Evolutionary conservation across 2,888 invertebrate species (phyloP).

Genomic region (Biston stratarius): DNA sequence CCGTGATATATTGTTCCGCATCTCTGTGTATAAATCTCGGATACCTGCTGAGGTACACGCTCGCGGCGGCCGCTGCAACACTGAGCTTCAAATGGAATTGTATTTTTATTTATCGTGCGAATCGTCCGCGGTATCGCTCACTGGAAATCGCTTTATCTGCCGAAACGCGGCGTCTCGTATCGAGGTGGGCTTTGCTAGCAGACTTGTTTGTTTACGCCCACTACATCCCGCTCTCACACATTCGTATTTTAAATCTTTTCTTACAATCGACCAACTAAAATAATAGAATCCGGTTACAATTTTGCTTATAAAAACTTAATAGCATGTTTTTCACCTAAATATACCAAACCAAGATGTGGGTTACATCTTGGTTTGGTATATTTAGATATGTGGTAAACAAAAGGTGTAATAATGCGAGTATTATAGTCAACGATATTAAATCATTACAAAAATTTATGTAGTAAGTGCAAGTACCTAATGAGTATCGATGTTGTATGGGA

Average conservation of each 20-base stretch:
- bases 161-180: slow-evolving; percentile 75
- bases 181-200: slow-evolving; percentile 61
- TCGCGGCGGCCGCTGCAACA: slow-evolving; percentile 77
- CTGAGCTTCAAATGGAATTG: slow-evolving; percentile 84
- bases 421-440: no score
- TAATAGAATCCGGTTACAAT: no score
- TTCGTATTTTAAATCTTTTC: slow-evolving; percentile 9
- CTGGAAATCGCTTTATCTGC: slow-evolving; percentile 82
- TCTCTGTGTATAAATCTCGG: slow-evolving; percentile 85
- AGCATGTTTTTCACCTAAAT: no score
- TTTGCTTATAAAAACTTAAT: no score
- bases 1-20: slow-evolving; percentile 85
- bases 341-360: no score
- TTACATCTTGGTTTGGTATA: no score
- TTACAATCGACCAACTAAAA: slow-evolving; percentile 17
- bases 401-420: no score
- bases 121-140: slow-evolving; percentile 82
- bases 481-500: no score
- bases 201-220: slow-evolving; percentile 53
- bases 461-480: no score
- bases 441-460: no score
- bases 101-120: slow-evolving; percentile 87
- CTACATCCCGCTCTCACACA: slow-evolving; percentile 44
- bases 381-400: no score
- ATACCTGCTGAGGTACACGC: slow-evolving; percentile 86